These are phyloP conservation scores for Gallinago paraguaiae DNA, from an alignment of 2,113 vertebrate genomes.

Conservation along the genomic window DNA sequence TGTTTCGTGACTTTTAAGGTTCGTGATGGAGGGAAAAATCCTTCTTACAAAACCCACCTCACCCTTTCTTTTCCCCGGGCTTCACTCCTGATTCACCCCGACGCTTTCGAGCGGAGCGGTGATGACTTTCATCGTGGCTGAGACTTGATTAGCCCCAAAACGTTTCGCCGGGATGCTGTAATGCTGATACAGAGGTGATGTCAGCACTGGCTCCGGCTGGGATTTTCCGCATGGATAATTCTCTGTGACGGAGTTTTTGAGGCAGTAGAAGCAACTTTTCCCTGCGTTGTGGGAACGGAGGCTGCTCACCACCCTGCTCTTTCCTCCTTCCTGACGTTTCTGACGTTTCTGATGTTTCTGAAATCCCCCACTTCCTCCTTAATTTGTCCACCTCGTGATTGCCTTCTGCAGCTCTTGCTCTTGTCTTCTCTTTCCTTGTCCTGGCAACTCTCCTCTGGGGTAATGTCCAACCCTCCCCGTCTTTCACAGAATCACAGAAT, in stretches of 20 bases:
- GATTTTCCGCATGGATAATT: background rate
- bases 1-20: background rate
- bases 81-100: rapidly evolving
- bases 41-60: background rate
- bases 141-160: background rate
- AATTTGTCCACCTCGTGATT: background rate
- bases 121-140: background rate
- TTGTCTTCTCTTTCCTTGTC: background rate
- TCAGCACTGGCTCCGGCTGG: background rate
- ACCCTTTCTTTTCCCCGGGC: background rate
- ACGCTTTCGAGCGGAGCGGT: rapidly evolving
- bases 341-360: too few relatives aligned
- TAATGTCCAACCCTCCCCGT: background rate
- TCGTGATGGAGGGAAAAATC: background rate
- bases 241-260: background rate
- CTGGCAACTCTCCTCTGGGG: background rate
- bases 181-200: background rate
- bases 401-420: background rate
- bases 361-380: background rate
- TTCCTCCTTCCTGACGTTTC: background rate
- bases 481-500: background rate
- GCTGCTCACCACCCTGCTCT: background rate
- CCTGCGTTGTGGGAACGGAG: rapidly evolving
- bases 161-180: background rate
- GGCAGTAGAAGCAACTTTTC: background rate